Base-by-base conservation (phyloP, 2,797 vertebrate species). In the Synanceia verrucosa region DNA sequence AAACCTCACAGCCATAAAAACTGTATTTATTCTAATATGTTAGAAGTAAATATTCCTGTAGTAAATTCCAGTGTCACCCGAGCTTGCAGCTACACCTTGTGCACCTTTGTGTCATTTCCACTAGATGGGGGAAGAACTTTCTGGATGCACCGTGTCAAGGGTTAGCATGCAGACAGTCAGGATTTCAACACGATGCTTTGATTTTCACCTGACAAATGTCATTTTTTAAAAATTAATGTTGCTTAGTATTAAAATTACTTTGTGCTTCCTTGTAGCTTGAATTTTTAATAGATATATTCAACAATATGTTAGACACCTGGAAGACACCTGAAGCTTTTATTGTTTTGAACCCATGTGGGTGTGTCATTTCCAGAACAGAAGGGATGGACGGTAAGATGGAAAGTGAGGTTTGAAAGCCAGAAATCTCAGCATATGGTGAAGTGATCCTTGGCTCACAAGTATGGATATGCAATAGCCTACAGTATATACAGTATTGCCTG, bases 91-190 rank as follows among this genome's bases (percentile, higher is more conserved):
- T 13, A n/a, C 48, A 14, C 12, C 39, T 14, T 13, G 31, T 57
- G 14, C 6, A 47, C 3, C 44, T 51, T 31, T 53, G 33, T 60
- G 57, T 55, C 19, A 21, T 52, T 74, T 73, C 65, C 92, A 70
- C 84, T 89, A 93, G 93, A 85, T 90, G 90, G 92, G 48, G 87
- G 10, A 33, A 62, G 19, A 21, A 41, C 62, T 69, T 57, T 69
- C 26, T 73, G 21, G 4, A 33, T 36, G 48, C 13, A 19, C 10
- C 12, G 7, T 1, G 28, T 26, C 2, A n/a, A 6, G 33, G 7
- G 12, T 24, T 19, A 19, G 12, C 13, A 28, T 6, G 23, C 50
- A 12, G 19, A 57, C 21, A 9, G 28, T 61, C 26, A 44, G 0
- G 11, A 5, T 62, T n/a, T 57, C 26, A 12, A 55, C 2, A 9